These are phyloP conservation scores for Thryonomys swinderianus DNA, from an alignment of 2,113 vertebrate species.

Conservation along the genomic window DNA sequence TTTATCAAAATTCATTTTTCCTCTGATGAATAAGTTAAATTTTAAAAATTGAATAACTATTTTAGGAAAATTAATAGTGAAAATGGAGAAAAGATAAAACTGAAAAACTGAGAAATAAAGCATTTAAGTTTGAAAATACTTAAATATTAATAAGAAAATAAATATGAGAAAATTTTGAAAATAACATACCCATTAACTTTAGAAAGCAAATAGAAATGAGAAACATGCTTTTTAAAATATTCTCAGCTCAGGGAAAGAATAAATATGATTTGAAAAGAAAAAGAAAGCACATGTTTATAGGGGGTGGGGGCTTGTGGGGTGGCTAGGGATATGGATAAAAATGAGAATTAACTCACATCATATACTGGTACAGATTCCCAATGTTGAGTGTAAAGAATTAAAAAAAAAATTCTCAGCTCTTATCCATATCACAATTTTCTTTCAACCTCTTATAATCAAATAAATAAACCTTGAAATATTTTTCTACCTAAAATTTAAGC, in stretches of 20 bases:
- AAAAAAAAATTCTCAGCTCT: neutral
- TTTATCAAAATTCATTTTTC: conserved; percentile 9
- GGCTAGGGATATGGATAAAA: too few species aligned
- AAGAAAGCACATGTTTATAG: too few species aligned
- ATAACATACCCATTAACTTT: neutral
- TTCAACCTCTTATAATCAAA: neutral
- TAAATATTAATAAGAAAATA: neutral
- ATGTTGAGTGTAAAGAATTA: too few species aligned
- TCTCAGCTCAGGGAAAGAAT: too few species aligned
- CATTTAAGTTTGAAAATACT: neutral
- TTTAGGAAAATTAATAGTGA: neutral
- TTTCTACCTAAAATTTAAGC: neutral
- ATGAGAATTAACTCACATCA: too few species aligned
- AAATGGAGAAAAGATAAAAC: neutral
- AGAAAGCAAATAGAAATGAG: neutral
- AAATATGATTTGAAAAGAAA: too few species aligned
- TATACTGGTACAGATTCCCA: too few species aligned
- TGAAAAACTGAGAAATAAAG: neutral
- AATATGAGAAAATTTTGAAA: neutral
- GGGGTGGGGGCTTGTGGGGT: too few species aligned
- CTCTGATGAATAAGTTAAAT: neutral
- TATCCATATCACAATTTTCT: neutral
- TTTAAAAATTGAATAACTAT: neutral
- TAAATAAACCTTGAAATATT: neutral
- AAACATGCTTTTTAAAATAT: neutral